A percentile compares a stretch with the other conserved stretches of the same genome.
These are phyloP conservation scores for Donacobius atricapilla DNA, from an alignment of 2,113 vertebrate genomes.

Conservation along the genomic window DNA sequence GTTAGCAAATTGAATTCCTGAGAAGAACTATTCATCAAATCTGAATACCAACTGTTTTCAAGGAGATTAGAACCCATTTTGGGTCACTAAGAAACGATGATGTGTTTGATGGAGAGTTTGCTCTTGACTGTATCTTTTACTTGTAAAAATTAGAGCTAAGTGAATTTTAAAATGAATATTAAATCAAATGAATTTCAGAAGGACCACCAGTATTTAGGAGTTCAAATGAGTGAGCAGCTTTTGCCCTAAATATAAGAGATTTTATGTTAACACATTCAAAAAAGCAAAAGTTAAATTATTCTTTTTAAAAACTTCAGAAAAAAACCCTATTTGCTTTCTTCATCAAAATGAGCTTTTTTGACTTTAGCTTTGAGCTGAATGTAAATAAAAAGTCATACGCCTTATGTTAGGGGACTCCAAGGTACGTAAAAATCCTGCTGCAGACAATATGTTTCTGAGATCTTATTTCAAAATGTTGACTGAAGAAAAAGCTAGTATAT, in stretches of 20 bases:
- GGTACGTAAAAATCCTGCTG: neutral
- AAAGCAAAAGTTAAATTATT: neutral
- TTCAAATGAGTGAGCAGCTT: neutral
- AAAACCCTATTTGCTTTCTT: neutral
- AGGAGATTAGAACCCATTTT: constrained; percentile 8
- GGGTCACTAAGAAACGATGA: constrained; percentile 9
- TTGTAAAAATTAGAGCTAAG: constrained; percentile 32
- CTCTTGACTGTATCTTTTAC: neutral
- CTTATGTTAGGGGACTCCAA: neutral
- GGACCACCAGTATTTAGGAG: neutral
- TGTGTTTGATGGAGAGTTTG: constrained; percentile 15
- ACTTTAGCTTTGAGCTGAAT: neutral
- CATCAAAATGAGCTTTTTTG: neutral
- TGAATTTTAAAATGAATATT: constrained; percentile 17
- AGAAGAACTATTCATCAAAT: constrained; percentile 52
- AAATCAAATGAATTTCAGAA: constrained; percentile 19
- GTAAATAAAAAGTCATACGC: neutral
- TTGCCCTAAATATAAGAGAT: neutral
- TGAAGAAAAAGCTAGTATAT: neutral
- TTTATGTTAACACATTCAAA: neutral
- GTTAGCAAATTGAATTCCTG: constrained; percentile 56
- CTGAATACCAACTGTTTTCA: constrained; percentile 43
- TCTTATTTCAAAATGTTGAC: neutral
- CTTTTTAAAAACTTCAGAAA: neutral
- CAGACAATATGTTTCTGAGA: neutral